A percentile compares a stretch with the other conserved stretches of the same genome.
Conservation (phyloP, 1,140 invertebrate species). For the Pristionchus pacificus region DNA sequence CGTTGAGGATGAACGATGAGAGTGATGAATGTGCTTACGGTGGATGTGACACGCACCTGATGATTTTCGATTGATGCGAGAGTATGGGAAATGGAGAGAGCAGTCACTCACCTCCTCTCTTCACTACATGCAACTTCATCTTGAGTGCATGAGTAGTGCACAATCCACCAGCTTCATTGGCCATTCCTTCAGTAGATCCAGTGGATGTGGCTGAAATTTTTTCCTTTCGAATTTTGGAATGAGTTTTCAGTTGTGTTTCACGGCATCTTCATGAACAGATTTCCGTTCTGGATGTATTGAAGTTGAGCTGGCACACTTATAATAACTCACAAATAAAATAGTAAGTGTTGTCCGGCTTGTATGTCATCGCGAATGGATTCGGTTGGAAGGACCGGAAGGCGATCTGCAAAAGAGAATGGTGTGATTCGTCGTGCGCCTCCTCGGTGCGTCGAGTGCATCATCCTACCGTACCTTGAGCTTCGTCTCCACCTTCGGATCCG, state of each 20-base stretch:
- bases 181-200: neutral
- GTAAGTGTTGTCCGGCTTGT: neutral
- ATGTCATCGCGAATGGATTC: neutral
- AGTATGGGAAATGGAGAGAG: too few relatives aligned
- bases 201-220: slow-evolving; percentile 1
- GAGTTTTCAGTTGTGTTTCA: too few relatives aligned
- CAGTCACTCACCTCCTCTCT: neutral
- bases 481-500: neutral
- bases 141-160: neutral
- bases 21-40: too few relatives aligned
- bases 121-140: neutral
- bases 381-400: neutral
- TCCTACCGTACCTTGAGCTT: neutral
- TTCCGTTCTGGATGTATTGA: too few relatives aligned
- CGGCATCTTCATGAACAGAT: too few relatives aligned
- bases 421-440: neutral
- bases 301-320: too few relatives aligned
- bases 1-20: too few relatives aligned
- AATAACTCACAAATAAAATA: neutral
- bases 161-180: neutral
- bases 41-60: too few relatives aligned
- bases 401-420: too few relatives aligned
- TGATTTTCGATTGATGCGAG: too few relatives aligned
- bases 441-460: too few relatives aligned
- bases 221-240: neutral